These are phyloP conservation scores for Platalea minor DNA, from an alignment of 2,797 vertebrate genomes.

Conservation along the genomic window DNA sequence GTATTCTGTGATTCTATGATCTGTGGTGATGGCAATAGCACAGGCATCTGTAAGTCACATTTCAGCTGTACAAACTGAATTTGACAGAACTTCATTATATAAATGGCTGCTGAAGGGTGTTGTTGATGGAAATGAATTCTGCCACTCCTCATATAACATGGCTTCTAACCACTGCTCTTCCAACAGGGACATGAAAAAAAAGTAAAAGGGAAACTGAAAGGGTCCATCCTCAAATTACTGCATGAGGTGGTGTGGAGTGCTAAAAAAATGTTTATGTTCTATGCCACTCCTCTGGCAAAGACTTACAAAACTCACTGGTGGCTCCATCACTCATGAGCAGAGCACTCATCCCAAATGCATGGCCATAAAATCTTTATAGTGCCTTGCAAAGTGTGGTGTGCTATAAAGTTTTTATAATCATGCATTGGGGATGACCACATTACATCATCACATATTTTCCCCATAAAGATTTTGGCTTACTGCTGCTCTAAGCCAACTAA, in stretches of 20 bases:
- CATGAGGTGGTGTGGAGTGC: not conserved
- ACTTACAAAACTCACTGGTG: conserved; percentile 9
- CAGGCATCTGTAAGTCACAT: not conserved
- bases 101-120: not conserved
- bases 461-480: conserved; percentile 9
- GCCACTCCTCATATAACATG: not conserved
- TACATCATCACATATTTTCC: conserved; percentile 28
- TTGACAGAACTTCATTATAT: not conserved
- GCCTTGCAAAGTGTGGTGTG: not conserved
- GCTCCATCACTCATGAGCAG: conserved; percentile 4
- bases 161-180: not conserved
- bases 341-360: conserved; percentile 23
- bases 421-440: conserved; percentile 40
- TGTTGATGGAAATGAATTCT: not conserved
- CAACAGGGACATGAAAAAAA: not conserved
- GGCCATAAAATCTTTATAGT: conserved; percentile 39
- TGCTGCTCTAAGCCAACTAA: not conserved
- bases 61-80: not conserved
- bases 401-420: conserved; percentile 26
- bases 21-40: not conserved
- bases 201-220: not conserved
- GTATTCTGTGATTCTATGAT: not conserved
- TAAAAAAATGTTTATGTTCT: not conserved
- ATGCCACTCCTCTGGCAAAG: not conserved
- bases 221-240: not conserved